Evolutionary conservation across 1,140 invertebrate genomes (phyloP), one percentile per base, ranked within the genome.

Genomic region (Drosophila yakuba): DNA sequence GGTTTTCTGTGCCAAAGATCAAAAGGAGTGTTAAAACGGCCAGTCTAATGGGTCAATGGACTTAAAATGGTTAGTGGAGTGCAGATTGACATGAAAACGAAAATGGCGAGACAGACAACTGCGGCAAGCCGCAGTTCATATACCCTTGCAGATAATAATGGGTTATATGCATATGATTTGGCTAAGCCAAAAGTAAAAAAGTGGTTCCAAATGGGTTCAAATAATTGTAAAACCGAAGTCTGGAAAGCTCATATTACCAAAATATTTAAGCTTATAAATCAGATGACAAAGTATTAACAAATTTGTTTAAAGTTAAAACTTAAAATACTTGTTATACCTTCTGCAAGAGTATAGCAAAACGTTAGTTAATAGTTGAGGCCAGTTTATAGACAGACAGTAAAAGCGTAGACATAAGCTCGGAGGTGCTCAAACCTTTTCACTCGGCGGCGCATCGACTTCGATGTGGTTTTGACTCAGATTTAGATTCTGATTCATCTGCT

Each of bases 1-100:
- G 67, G 81, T 52, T 62, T 93, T 93, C 90, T 94, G 93, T 93
- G 93, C 5, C 61, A 68, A 90, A 78, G 55, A 69, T 50, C 14
- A 75, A 17, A 23, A 52, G 69, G 39, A 73, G 56, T 62, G 52
- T 59, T 55, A 48, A 56, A 3, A 44, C 20, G 32, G 35, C 20
- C 12, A n/a, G 50, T 48, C 28, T 36, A 14, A 3, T 20, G 43
- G 44, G 52, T 58, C 68, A 56, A 4, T 44, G 28, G 54, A 58
- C 51, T 39, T 32, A 17, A 48, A 45, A 48, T 67, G 59, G 62
- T 57, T 74, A 64, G 71, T 50, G 39, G 35, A 5, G 52, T 74
- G 69, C 58, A 58, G 12, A 38, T 75, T 76, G 54, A 76, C 52
- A 76, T 68, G 43, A 36, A 77, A 69, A 50, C 92, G 92, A 10